Evolutionary conservation across 2,797 vertebrate genomes (phyloP).

Genomic region (Chlorospingus flavigularis): DNA sequence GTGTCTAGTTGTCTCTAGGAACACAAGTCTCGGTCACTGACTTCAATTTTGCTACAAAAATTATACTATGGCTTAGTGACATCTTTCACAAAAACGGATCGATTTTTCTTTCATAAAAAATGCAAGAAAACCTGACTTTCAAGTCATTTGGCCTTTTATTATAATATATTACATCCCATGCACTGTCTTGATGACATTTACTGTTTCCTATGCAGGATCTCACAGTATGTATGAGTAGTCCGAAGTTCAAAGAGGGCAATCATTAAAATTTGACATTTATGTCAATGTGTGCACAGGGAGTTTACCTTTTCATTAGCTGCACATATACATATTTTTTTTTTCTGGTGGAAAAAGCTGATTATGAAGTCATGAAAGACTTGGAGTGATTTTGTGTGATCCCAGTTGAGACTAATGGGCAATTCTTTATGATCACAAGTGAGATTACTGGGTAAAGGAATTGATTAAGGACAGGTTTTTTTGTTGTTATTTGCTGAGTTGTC

Average conservation of each 20-base stretch:
- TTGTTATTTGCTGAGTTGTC: conserved; percentile 40
- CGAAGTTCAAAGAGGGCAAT: conserved; percentile 55
- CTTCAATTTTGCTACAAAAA: conserved; percentile 56
- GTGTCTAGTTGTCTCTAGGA: conserved; percentile 28
- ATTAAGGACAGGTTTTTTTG: conserved; percentile 1
- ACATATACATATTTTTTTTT: neutral
- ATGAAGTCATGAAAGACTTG: conserved; percentile 41
- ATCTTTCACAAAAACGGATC: conserved; percentile 50
- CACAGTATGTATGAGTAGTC: conserved; percentile 8
- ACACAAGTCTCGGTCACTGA: conserved; percentile 26
- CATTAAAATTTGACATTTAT: conserved; percentile 72
- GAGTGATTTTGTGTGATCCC: conserved; percentile 23
- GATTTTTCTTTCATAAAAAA: conserved; percentile 66
- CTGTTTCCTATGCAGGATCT: conserved; percentile 43
- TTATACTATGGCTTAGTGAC: conserved; percentile 37
- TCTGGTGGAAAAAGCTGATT: neutral
- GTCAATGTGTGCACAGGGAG: conserved; percentile 42
- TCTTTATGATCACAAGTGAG: neutral
- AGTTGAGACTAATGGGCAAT: conserved; percentile 11
- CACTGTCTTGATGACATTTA: conserved; percentile 58
- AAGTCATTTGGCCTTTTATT: conserved; percentile 65
- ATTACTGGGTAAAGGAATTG: conserved; percentile 24
- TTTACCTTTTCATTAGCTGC: conserved; percentile 64
- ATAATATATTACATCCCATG: conserved; percentile 55
- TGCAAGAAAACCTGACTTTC: conserved; percentile 59